These are phyloP conservation scores for Macrotus californicus DNA, from an alignment of 2,113 vertebrate genomes.

Conservation along the genomic window DNA sequence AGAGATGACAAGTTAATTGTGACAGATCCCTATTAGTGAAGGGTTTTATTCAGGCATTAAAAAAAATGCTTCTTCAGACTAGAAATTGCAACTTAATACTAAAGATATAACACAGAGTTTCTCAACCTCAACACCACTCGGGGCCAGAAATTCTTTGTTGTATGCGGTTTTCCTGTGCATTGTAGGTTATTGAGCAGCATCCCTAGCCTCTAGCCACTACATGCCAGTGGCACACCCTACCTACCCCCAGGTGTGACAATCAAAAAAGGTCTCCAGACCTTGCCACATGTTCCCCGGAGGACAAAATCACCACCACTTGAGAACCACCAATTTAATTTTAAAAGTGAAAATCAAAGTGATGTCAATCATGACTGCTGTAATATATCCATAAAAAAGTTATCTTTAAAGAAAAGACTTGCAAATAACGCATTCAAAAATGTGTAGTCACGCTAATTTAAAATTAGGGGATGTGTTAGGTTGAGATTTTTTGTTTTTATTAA, in stretches of 20 bases:
- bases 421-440: background rate
- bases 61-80: background rate
- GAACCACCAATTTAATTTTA: background rate
- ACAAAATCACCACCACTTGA: background rate
- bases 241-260: background rate
- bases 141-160: background rate
- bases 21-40: background rate
- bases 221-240: background rate
- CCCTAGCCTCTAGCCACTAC: background rate
- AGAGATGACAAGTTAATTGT: background rate
- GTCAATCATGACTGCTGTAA: background rate
- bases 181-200: background rate
- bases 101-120: background rate
- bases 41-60: background rate
- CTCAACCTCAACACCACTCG: background rate
- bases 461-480: background rate
- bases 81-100: background rate
- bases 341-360: conserved; percentile 30
- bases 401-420: background rate
- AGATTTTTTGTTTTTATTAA: background rate
- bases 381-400: background rate
- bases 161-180: background rate
- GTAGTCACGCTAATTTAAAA: background rate
- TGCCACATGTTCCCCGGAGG: background rate
- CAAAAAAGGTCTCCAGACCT: background rate